Conservation (phyloP, 2,797 vertebrate genomes). For the Intellagama lesueurii region DNA sequence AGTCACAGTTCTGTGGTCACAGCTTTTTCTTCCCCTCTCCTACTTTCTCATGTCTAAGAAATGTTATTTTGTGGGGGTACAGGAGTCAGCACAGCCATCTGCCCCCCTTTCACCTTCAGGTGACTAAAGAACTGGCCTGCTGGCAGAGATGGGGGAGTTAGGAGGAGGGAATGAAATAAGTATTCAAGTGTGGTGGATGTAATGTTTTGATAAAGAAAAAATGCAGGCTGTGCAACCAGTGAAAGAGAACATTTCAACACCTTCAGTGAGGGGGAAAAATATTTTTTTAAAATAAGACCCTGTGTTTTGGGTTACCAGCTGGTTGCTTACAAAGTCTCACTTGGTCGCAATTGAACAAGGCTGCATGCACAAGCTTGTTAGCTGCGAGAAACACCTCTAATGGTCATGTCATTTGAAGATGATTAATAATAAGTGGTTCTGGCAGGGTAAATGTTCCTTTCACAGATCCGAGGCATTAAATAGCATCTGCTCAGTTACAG, state of each 20-base stretch:
- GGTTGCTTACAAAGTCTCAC: conserved; percentile 48
- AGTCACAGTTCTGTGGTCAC: conserved; percentile 90
- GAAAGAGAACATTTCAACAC: conserved; percentile 77
- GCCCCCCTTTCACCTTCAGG: conserved; percentile 48
- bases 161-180: conserved; percentile 48
- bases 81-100: conserved; percentile 54
- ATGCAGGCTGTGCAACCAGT: conserved; percentile 68
- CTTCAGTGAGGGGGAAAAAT: conserved; percentile 72
- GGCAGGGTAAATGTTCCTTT: conserved; percentile 73
- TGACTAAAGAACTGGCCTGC: conserved; percentile 62
- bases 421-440: conserved; percentile 81
- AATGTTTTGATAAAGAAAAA: conserved; percentile 61
- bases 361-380: conserved; percentile 80
- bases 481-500: conserved; percentile 75
- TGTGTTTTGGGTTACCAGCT: conserved; percentile 54
- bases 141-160: accelerated
- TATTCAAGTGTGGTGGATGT: conserved; percentile 58
- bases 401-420: conserved; percentile 74
- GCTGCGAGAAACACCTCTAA: conserved; percentile 74
- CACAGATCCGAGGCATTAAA: conserved; percentile 66
- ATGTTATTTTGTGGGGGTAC: conserved; percentile 66
- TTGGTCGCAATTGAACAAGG: conserved; percentile 50
- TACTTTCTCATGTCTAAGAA: conserved; percentile 76
- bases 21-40: conserved; percentile 69
- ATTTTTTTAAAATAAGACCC: conserved; percentile 74